A percentile compares a stretch with the other conserved stretches of the same genome.
phyloP scores from a whole-genome alignment of 2,113 vertebrate genomes.

The Mesocricetus auratus region DNA sequence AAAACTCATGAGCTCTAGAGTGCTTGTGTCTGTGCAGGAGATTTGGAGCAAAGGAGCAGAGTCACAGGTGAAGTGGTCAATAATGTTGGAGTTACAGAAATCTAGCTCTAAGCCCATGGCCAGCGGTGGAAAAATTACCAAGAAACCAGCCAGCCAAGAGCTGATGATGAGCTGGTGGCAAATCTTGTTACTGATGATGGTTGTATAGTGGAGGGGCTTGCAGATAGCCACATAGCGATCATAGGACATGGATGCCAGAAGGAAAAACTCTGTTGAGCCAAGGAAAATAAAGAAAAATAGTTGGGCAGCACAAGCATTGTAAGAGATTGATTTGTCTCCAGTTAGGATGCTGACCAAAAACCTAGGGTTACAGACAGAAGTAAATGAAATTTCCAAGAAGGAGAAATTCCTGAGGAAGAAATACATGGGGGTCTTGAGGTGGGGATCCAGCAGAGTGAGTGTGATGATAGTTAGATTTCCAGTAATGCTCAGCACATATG shows the following conservation, averaged over 20 bases:
- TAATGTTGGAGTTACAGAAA: conserved; percentile 8
- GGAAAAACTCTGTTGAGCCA: conserved; percentile 19
- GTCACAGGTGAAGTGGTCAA: conserved; percentile 12
- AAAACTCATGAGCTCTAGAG: background rate
- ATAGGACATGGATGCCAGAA: conserved; percentile 6
- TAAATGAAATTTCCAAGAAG: conserved; percentile 74
- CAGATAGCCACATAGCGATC: conserved; percentile 9
- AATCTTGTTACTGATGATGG: background rate
- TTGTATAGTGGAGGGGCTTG: background rate
- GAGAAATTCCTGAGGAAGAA: conserved; percentile 69
- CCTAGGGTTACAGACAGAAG: conserved; percentile 70
- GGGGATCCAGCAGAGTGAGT: background rate
- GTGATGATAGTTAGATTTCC: background rate
- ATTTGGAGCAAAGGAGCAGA: conserved; percentile 14
- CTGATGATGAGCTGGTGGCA: background rate
- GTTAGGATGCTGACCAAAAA: conserved; percentile 66
- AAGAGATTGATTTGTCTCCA: conserved; percentile 33
- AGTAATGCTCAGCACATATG: background rate
- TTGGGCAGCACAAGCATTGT: background rate
- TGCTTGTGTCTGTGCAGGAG: background rate
- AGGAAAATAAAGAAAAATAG: conserved; percentile 10
- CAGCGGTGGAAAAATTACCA: conserved; percentile 11
- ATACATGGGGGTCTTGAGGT: conserved; percentile 69
- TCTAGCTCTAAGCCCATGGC: background rate
- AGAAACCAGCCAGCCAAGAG: background rate